Evolutionary conservation across 1,140 invertebrate genomes (phyloP), one percentile per base, ranked within the genome.

Genomic region (Globodera rostochiensis): DNA sequence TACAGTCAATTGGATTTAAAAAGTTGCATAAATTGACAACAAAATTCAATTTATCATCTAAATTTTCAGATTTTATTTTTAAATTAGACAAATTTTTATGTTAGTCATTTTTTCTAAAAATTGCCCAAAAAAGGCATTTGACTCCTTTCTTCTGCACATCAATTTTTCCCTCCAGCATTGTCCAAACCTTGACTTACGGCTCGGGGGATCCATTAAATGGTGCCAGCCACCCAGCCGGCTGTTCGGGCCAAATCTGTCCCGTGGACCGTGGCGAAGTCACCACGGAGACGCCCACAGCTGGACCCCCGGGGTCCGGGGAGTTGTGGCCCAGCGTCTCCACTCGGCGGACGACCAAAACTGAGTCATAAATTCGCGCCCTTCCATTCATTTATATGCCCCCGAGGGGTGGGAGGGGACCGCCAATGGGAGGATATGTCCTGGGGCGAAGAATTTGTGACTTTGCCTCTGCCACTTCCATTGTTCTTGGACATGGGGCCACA

Each of bases 301-400:
- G 69, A 71, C 69, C 36, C 57, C 13, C 57, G 6, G 69, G 69
- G n/a, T 15, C 25, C 69, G 46, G 13, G 13, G 13, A 71, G 46
- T 47, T 9, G 69, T 71, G 69, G 25, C 69, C 69, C 69, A 36
- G 3, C 13, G 69, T 36, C 69, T 64, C 57, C 57, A 19, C 15
- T 64, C 69, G 69, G 9, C 36, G 69, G 8, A 71, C 69, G 4
- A 47, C 69, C 25, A 71, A 64, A 64, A 71, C 69, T 71, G 69
- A 36, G 46, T 71, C 69, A 71, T 47, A 71, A 71, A 71, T 71
- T 71, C 69, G 69, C 69, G 69, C 69, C 36, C 69, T 64, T 64
- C 15, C 57, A 64, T 15, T 64, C 57, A 64, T 64, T 64, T 64
- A 64, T 64, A 64, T 11, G 53, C 2, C 53, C 53, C 53, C 53